These are phyloP conservation scores for Aramus guarauna DNA, from an alignment of 2,113 vertebrate genomes.

Conservation along the genomic window DNA sequence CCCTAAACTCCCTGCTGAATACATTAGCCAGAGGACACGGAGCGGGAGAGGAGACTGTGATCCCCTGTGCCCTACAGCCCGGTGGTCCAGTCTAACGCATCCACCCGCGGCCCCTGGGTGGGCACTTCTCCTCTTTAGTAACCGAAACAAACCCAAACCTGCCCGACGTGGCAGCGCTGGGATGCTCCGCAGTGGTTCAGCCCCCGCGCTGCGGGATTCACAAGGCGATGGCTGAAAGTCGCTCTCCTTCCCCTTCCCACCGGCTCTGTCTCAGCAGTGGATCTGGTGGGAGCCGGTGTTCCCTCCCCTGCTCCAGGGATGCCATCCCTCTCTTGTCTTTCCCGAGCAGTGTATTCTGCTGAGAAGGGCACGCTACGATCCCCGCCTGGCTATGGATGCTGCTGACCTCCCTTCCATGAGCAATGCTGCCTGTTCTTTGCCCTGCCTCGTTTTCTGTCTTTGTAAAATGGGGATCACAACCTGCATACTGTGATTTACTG, in stretches of 20 bases:
- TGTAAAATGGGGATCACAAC: background rate
- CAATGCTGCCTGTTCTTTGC: background rate
- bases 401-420: background rate
- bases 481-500: background rate
- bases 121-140: fast-evolving
- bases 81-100: background rate
- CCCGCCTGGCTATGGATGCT: background rate
- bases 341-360: background rate
- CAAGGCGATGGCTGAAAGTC: background rate
- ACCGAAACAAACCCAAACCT: background rate
- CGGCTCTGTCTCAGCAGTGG: background rate
- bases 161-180: fast-evolving
- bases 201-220: fast-evolving
- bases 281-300: background rate
- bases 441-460: background rate
- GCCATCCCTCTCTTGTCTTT: background rate
- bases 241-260: background rate
- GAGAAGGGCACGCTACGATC: background rate
- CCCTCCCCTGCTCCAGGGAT: background rate
- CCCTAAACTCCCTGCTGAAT: conserved; percentile 27
- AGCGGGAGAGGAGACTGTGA: background rate
- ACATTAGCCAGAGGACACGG: conserved; percentile 36
- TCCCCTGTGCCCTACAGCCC: background rate
- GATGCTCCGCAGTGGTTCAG: background rate
- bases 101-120: background rate